Conservation (phyloP, 1,140 invertebrate species). For the Trypoxylus dichotomus region DNA sequence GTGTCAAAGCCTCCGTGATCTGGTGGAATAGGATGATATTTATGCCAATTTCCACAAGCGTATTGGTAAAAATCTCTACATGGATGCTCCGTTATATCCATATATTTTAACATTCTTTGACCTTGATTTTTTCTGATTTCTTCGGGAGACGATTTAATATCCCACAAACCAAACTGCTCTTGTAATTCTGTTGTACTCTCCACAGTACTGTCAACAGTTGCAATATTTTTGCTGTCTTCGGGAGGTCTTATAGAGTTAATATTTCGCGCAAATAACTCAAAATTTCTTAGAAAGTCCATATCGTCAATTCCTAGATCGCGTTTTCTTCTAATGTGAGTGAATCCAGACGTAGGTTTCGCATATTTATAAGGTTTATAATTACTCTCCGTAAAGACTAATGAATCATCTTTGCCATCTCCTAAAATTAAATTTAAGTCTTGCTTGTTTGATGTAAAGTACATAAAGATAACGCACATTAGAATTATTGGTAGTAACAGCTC, state of each 20-base stretch:
- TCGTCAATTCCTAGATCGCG: neutral
- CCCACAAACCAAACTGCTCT: conserved; percentile 24
- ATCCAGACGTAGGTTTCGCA: neutral
- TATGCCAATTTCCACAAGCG: conserved; percentile 86
- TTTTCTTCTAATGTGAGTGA: neutral
- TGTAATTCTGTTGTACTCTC: neutral
- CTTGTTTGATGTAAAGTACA: neutral
- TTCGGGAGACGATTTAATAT: conserved; percentile 11
- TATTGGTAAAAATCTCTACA: conserved; percentile 91
- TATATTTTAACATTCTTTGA: conserved; percentile 53
- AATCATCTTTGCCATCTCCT: neutral
- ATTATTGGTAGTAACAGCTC: neutral
- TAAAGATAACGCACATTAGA: neutral
- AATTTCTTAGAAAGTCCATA: conserved; percentile 4
- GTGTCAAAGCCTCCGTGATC: conserved; percentile 62
- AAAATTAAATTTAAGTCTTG: neutral
- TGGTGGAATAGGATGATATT: conserved; percentile 79
- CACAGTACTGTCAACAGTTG: neutral
- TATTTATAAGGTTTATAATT: neutral
- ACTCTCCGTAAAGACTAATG: neutral
- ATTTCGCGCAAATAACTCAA: neutral
- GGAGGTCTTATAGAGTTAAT: neutral
- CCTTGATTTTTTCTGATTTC: conserved; percentile 20
- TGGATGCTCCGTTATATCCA: conserved; percentile 77
- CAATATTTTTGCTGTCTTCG: neutral